These are phyloP conservation scores for Semicossyphus pulcher DNA, from an alignment of 2,113 vertebrate genomes.

Conservation along the genomic window DNA sequence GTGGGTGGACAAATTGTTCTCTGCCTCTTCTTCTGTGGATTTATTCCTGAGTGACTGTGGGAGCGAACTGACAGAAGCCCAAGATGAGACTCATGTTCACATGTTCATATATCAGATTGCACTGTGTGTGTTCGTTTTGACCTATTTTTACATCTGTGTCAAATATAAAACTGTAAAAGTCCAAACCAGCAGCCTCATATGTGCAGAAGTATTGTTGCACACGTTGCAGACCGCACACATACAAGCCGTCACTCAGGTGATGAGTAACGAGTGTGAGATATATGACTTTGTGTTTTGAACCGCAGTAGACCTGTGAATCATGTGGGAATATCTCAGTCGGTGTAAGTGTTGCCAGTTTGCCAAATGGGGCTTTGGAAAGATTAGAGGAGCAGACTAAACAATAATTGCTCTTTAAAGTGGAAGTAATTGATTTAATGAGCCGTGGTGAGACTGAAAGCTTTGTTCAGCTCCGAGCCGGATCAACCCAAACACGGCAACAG, in stretches of 20 bases:
- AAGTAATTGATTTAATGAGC: slow-evolving; percentile 66
- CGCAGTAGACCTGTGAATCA: background rate
- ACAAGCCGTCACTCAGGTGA: background rate
- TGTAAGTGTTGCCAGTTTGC: background rate
- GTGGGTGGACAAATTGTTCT: slow-evolving; percentile 15
- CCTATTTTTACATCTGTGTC: no score
- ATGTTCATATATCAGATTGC: background rate
- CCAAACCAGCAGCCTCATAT: no score
- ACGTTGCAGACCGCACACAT: background rate
- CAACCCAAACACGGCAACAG: background rate
- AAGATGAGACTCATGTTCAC: background rate
- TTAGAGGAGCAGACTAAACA: slow-evolving; percentile 35
- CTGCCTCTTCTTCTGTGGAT: slow-evolving; percentile 13
- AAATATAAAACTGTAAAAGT: no score
- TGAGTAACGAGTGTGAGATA: background rate
- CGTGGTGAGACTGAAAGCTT: slow-evolving; percentile 44
- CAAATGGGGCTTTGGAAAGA: slow-evolving; percentile 19
- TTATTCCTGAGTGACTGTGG: background rate
- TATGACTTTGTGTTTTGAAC: background rate
- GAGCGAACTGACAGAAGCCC: background rate
- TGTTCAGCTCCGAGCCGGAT: slow-evolving; percentile 35
- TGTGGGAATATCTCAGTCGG: background rate
- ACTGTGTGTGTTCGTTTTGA: no score
- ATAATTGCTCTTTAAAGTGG: slow-evolving; percentile 58
- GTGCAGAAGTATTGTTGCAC: background rate